A percentile compares a stretch with the other conserved stretches of the same genome.
Evolutionary conservation across 1,140 invertebrate species (phyloP).

Genomic region (Ceratina australensis): DNA sequence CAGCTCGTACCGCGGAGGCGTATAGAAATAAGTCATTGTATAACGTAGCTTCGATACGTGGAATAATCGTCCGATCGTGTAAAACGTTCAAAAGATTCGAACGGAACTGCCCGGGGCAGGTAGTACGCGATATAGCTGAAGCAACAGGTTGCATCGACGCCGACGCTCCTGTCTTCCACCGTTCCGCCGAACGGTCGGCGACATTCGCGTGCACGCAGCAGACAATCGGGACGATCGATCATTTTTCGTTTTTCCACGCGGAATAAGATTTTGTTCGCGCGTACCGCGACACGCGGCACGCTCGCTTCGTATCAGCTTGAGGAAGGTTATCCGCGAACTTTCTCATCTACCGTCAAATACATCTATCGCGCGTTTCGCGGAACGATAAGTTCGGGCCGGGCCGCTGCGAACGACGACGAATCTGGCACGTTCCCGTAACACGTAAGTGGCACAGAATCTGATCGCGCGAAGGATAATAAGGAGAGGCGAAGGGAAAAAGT

Average conservation of each 20-base stretch:
- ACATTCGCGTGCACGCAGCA: conserved; percentile 45
- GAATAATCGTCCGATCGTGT: background rate
- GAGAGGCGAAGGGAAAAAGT: background rate
- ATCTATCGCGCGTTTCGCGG: conserved; percentile 15
- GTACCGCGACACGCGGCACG: background rate
- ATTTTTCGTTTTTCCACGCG: background rate
- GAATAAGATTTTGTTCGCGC: background rate
- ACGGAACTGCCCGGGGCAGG: background rate
- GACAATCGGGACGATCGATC: background rate
- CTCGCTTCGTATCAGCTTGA: background rate
- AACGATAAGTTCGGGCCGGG: conserved; percentile 3
- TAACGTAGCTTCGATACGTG: background rate
- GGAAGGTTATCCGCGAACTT: conserved; percentile 34
- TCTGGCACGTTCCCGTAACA: background rate
- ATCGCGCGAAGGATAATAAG: background rate
- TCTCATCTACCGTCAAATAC: background rate
- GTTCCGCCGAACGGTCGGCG: conserved; percentile 62
- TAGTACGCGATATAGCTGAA: conserved; percentile 21
- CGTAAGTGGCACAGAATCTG: background rate
- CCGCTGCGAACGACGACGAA: background rate
- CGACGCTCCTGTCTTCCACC: conserved; percentile 58
- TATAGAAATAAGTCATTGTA: background rate
- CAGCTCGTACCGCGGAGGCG: no score
- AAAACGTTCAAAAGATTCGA: background rate
- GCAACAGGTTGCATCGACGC: conserved; percentile 61